Conservation (phyloP, 2,888 invertebrate genomes). For the Melieria crassipennis region DNA sequence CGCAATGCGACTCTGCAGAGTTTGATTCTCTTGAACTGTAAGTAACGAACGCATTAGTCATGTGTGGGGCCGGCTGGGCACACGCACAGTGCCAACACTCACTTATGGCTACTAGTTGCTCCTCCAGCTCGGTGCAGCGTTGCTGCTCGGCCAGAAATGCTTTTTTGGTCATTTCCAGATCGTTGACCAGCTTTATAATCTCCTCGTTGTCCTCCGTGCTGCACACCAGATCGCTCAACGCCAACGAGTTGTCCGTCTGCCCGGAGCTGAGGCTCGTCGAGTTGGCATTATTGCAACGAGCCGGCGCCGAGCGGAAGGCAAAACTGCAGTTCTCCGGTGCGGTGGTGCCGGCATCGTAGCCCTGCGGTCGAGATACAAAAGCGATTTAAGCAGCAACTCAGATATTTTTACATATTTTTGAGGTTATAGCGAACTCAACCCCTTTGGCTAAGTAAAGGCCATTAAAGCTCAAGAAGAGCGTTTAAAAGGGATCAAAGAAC, state of each 20-base stretch:
- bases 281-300: conserved; percentile 53
- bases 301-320: conserved; percentile 47
- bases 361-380: conserved; percentile 32
- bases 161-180: conserved; percentile 76
- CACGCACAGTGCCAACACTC: conserved; percentile 39
- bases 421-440: too few species aligned
- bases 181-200: conserved; percentile 72
- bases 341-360: conserved; percentile 49
- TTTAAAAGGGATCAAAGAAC: not conserved
- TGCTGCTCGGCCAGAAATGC: conserved; percentile 78
- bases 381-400: not conserved
- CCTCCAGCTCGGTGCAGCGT: conserved; percentile 78
- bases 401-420: too few species aligned
- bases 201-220: conserved; percentile 62
- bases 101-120: conserved; percentile 74
- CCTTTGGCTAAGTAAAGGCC: too few species aligned
- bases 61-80: not conserved
- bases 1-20: conserved; percentile 60
- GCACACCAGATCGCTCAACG: conserved; percentile 47
- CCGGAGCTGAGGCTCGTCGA: conserved; percentile 54
- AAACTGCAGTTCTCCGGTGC: conserved; percentile 53
- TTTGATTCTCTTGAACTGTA: conserved; percentile 64
- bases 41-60: conserved; percentile 4
- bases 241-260: conserved; percentile 43
- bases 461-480: not conserved